Evolutionary conservation across 2,888 invertebrate genomes (phyloP).

Genomic region (Gastrophysa polygoni): DNA sequence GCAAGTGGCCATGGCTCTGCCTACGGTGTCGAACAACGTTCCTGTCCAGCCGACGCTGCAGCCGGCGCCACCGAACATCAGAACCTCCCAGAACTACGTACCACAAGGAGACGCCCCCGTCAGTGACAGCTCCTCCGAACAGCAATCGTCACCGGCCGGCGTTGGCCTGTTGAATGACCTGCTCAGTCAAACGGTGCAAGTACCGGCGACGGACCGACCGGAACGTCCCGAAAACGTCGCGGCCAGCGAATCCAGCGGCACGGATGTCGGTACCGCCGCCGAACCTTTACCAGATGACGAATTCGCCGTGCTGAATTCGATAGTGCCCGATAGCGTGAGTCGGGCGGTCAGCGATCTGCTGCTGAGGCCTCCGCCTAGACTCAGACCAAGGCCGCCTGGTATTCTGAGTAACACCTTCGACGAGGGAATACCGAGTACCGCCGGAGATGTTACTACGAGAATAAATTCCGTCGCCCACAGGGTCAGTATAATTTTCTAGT

Average conservation of each 20-base stretch:
- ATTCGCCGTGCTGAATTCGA: constrained; percentile 42
- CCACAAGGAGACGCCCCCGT: constrained; percentile 41
- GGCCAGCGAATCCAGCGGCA: not conserved
- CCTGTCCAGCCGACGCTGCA: constrained; percentile 24
- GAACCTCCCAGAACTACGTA: constrained; percentile 50
- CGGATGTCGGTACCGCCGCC: not conserved
- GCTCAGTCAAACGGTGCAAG: constrained; percentile 5
- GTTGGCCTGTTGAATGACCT: constrained; percentile 16
- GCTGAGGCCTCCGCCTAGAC: constrained; percentile 53
- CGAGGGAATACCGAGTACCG: constrained; percentile 50
- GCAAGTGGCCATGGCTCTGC: not conserved
- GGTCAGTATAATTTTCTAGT: no score
- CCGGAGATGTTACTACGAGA: constrained; percentile 50
- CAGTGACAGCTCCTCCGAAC: not conserved
- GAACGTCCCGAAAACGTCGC: not conserved
- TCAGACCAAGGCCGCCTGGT: constrained; percentile 59
- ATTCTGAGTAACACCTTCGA: constrained; percentile 57
- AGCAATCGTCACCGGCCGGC: not conserved
- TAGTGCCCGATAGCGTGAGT: constrained; percentile 49
- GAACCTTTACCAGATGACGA: constrained; percentile 38
- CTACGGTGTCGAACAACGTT: constrained; percentile 36
- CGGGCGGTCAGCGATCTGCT: constrained; percentile 50
- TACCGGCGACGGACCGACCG: not conserved
- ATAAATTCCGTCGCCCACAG: constrained; percentile 56
- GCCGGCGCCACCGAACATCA: constrained; percentile 31